Evolutionary conservation across 2,113 vertebrate genomes (phyloP), one percentile per base, ranked within the genome.

Genomic region (Peromyscus maniculatus): DNA sequence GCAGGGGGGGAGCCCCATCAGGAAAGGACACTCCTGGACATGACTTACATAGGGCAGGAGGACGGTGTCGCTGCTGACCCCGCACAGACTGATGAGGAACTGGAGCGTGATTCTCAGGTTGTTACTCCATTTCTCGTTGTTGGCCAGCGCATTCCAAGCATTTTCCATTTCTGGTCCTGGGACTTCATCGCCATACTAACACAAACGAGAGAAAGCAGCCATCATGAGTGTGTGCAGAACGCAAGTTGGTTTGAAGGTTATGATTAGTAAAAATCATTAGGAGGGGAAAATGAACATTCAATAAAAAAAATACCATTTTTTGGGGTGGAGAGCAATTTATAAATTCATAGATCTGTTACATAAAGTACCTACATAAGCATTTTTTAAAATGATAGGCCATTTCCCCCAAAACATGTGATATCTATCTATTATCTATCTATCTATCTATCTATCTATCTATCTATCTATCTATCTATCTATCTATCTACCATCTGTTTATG

Each of bases 81-180:
- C 99, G 86, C 99, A 99, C 94, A 99, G 98, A 91, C 99, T 99
- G 97, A 99, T 99, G 36, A 99, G 99, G 98, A 99, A 99, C 98
- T 99, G 99, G 97, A 99, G 97, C 16, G 99, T 99, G 98, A 99
- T 99, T 80, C 99, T 97, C 91, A 99, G 98, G 98, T 99, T 99
- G 98, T 99, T 99, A 98, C 99, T 99, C 99, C 99, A 99, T 89
- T 99, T 99, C 97, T 99, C 99, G 7, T 99, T 99, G 98, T 99
- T 99, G 96, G 99, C 99, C 93, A 99, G 97, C 6, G 99, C 99
- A 71, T 99, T 99, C 99, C 99, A 99, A 89, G 99, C 99, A 43
- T 99, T 99, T 97, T 99, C 99, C 98, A 99, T 99, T 98, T 99
- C 99, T 0, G 99, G 99, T 43, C 99, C 99, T 0, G 99, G 99